Evolutionary conservation across 1,140 invertebrate genomes (phyloP).

Genomic region (Bemisia tabaci): DNA sequence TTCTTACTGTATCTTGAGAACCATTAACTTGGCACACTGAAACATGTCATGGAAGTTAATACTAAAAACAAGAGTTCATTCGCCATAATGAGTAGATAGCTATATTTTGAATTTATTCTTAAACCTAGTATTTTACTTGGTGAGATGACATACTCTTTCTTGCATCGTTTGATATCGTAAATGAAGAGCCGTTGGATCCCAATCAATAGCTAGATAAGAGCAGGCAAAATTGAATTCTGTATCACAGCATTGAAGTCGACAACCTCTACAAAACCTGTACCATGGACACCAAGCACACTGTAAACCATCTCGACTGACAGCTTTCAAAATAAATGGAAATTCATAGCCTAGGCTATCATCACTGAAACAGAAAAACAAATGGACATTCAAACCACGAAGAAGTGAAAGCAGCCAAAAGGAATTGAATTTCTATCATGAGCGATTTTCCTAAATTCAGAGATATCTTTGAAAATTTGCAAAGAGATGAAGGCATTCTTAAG

Average conservation of each 20-base stretch:
- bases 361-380: constrained; percentile 37
- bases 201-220: constrained; percentile 59
- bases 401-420: neutral
- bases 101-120: too few relatives aligned
- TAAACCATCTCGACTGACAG: constrained; percentile 50
- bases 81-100: too few relatives aligned
- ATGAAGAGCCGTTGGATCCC: constrained; percentile 82
- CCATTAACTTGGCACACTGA: too few relatives aligned
- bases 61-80: too few relatives aligned
- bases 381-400: constrained; percentile 6
- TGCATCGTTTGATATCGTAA: constrained; percentile 68
- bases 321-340: constrained; percentile 71
- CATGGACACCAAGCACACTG: constrained; percentile 70
- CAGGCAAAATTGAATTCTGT: constrained; percentile 33
- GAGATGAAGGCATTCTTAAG: too few relatives aligned
- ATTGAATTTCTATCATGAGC: too few relatives aligned
- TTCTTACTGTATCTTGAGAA: too few relatives aligned
- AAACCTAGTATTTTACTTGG: too few relatives aligned
- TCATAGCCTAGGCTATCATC: constrained; percentile 80
- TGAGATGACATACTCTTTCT: constrained; percentile 66
- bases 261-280: constrained; percentile 74
- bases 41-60: too few relatives aligned
- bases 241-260: constrained; percentile 55
- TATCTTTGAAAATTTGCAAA: too few relatives aligned
- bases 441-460: too few relatives aligned